These are phyloP conservation scores for Helarctos malayanus DNA, from an alignment of 2,797 vertebrate species.

Conservation along the genomic window DNA sequence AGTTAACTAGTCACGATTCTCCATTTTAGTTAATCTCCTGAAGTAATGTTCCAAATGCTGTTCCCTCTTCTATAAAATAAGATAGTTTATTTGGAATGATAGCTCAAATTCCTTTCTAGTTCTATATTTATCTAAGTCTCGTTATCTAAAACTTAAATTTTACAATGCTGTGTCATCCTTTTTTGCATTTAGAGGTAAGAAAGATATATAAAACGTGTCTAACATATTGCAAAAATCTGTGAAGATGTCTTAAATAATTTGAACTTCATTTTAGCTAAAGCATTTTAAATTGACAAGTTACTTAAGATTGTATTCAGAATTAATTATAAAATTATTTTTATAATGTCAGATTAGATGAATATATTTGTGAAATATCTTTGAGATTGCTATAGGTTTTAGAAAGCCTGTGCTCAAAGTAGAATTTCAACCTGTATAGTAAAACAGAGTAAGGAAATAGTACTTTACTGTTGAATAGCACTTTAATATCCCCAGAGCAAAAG, in stretches of 20 bases:
- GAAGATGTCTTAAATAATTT: conserved; percentile 45
- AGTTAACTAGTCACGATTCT: conserved; percentile 7
- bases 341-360: conserved; percentile 4
- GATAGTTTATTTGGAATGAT: conserved; percentile 4
- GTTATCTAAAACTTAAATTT: conserved; percentile 47
- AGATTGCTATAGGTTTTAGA: conserved; percentile 16
- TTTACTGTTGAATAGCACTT: neutral
- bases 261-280: conserved; percentile 32
- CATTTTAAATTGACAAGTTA: conserved; percentile 32
- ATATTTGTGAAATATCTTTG: neutral
- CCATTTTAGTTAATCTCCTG: neutral
- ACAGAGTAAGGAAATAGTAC: neutral
- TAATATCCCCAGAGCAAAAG: neutral
- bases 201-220: neutral
- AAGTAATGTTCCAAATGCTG: conserved; percentile 3
- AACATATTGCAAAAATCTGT: conserved; percentile 40
- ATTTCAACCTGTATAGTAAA: neutral
- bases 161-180: conserved; percentile 45
- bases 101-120: conserved; percentile 36
- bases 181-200: conserved; percentile 47
- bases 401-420: neutral
- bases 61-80: conserved; percentile 41
- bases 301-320: conserved; percentile 41
- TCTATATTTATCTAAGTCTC: neutral
- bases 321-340: conserved; percentile 64